A percentile compares a stretch with the other conserved stretches of the same genome.
phyloP scores from a whole-genome alignment of 2,113 vertebrate species.

The Colaptes auratus region DNA sequence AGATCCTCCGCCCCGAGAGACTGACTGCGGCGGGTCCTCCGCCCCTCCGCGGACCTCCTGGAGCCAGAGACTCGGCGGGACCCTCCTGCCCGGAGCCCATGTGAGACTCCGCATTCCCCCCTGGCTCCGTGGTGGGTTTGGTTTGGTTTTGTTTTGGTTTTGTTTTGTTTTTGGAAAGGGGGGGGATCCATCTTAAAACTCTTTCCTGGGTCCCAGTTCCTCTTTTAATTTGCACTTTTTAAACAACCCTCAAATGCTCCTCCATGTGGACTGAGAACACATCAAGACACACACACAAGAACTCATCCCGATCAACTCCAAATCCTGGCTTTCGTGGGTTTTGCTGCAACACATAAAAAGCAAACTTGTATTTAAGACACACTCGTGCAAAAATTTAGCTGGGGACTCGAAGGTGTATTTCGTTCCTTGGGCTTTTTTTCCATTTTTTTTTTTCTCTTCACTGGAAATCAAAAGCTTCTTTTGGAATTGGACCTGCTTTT shows the following conservation, averaged over 20 bases:
- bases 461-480: conserved; percentile 60
- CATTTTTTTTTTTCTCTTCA: not conserved
- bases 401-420: conserved; percentile 40
- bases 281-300: conserved; percentile 38
- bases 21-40: conserved; percentile 4
- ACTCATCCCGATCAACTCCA: conserved; percentile 46
- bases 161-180: not conserved
- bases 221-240: conserved; percentile 71
- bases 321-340: conserved; percentile 49
- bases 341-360: conserved; percentile 61
- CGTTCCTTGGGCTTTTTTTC: conserved; percentile 19
- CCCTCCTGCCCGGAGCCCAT: conserved; percentile 29
- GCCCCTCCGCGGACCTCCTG: not conserved
- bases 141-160: not conserved
- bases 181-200: conserved; percentile 35
- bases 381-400: conserved; percentile 53
- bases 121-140: not conserved
- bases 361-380: conserved; percentile 61
- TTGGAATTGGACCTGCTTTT: conserved; percentile 69
- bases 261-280: conserved; percentile 68
- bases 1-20: conserved; percentile 39
- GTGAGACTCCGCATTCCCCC: conserved; percentile 44
- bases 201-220: not conserved
- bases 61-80: conserved; percentile 7
- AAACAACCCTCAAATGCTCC: conserved; percentile 51